A percentile compares a stretch with the other conserved stretches of the same genome.
Conservation (phyloP, 2,113 vertebrate genomes). For the Numenius arquata region DNA sequence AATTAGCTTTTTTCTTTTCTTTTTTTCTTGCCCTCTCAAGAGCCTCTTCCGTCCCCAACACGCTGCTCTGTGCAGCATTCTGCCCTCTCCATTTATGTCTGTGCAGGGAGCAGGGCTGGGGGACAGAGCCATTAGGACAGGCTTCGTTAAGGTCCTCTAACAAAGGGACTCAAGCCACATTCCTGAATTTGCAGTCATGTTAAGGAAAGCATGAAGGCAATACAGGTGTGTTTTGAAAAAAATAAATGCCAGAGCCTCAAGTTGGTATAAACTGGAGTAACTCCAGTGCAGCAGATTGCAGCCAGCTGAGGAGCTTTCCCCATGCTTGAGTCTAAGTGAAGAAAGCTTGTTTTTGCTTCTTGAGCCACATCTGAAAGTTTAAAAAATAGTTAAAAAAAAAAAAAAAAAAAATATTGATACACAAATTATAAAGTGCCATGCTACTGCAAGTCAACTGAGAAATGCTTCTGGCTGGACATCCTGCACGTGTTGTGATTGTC, state of each 20-base stretch:
- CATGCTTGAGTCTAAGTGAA: not conserved
- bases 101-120: not conserved
- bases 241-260: not conserved
- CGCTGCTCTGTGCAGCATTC: not conserved
- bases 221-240: not conserved
- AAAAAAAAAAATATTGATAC: not conserved
- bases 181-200: not conserved
- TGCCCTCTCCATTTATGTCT: not conserved
- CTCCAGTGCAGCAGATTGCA: not conserved
- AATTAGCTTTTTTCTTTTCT: not conserved
- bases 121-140: not conserved
- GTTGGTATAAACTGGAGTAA: not conserved
- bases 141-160: not conserved
- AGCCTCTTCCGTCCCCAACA: not conserved
- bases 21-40: not conserved
- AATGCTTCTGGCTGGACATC: constrained; percentile 77
- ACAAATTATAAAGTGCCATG: constrained; percentile 57
- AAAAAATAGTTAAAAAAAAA: not conserved
- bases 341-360: constrained; percentile 63
- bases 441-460: constrained; percentile 72
- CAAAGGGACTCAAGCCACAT: not conserved
- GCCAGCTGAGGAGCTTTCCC: not conserved
- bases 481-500: constrained; percentile 78
- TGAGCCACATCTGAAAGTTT: constrained; percentile 30
- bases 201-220: not conserved